These are phyloP conservation scores for Sarcoramphus papa DNA, from an alignment of 2,797 vertebrate genomes.

Conservation along the genomic window DNA sequence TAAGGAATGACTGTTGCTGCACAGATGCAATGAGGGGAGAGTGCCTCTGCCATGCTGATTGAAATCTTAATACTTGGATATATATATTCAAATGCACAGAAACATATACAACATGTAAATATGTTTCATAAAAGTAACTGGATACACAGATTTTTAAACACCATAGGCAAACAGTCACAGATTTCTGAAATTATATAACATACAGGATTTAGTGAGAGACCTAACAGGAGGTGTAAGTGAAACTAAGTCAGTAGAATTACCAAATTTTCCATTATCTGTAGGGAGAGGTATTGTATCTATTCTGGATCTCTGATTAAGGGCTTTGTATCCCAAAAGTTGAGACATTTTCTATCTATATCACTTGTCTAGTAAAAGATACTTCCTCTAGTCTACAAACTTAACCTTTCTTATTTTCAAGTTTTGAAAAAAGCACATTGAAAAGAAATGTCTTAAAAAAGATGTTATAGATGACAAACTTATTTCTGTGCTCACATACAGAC, in stretches of 20 bases:
- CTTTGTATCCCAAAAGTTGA: background rate
- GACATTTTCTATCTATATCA: background rate
- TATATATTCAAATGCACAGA: background rate
- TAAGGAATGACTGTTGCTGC: background rate
- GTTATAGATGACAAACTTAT: background rate
- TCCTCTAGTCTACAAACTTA: background rate
- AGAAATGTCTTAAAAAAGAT: background rate
- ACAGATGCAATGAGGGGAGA: background rate
- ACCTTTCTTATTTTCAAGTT: background rate
- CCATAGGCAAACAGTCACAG: background rate
- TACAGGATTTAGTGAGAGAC: background rate
- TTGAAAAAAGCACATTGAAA: background rate
- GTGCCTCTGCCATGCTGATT: background rate
- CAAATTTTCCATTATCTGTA: background rate
- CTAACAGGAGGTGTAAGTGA: background rate
- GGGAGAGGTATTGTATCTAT: background rate
- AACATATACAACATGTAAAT: background rate
- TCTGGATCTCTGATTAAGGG: background rate
- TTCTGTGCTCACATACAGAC: background rate
- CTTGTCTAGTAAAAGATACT: background rate
- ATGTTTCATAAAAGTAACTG: background rate
- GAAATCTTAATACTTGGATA: background rate
- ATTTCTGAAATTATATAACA: background rate
- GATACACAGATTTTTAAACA: background rate
- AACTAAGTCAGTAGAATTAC: background rate